Conservation (phyloP, 2,888 invertebrate genomes). For the Tricholauxania praeusta region DNA sequence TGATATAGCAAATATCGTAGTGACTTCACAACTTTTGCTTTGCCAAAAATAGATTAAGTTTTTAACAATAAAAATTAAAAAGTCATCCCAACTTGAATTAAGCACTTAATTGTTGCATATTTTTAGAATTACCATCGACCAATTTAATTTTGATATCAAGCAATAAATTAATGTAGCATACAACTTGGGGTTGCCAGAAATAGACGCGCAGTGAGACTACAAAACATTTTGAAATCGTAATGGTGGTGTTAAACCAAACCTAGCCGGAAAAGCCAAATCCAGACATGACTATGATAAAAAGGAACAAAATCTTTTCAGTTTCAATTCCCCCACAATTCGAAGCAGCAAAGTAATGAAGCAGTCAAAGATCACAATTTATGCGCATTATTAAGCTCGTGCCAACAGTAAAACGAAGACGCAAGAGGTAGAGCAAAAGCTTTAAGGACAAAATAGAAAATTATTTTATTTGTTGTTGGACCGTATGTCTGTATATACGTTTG, state of each 20-base stretch:
- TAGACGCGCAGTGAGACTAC: too few species aligned
- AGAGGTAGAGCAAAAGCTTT: neutral
- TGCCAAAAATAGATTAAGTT: neutral
- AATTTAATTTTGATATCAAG: conserved; percentile 22
- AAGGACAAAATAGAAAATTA: conserved; percentile 23
- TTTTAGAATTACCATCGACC: conserved; percentile 14
- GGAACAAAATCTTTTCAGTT: neutral
- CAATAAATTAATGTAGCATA: conserved; percentile 10
- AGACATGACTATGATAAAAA: conserved; percentile 3
- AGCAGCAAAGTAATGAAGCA: neutral
- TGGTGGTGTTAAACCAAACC: too few species aligned
- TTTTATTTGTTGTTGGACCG: neutral
- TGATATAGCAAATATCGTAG: too few species aligned
- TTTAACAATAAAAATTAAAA: neutral
- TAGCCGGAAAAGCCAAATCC: too few species aligned
- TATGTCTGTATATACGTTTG: too few species aligned
- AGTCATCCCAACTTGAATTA: conserved; percentile 4
- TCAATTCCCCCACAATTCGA: too few species aligned
- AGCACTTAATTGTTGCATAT: conserved; percentile 24
- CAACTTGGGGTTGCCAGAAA: neutral
- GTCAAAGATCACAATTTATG: conserved; percentile 21
- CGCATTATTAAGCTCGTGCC: conserved; percentile 25
- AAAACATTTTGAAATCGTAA: too few species aligned
- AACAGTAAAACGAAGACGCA: neutral
- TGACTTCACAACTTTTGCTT: too few species aligned